Conservation (phyloP, 2,113 vertebrate genomes). For the Gnathonemus longibarbis region DNA sequence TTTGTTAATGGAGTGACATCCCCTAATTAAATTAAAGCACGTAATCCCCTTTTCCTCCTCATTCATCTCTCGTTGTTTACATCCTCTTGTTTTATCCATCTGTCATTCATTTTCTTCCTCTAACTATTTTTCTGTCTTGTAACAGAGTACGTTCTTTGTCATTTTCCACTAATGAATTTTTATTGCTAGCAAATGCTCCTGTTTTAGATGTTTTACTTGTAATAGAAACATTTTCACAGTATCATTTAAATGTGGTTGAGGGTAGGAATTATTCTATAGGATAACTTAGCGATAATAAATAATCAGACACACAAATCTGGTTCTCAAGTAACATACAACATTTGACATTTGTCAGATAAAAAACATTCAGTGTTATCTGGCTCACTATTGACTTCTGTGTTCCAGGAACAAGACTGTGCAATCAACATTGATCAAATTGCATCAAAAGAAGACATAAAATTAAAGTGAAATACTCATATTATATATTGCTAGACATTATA, state of each 20-base stretch:
- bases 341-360: background rate
- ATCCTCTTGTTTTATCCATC: background rate
- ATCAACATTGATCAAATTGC: background rate
- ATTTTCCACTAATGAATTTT: background rate
- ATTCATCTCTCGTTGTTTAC: background rate
- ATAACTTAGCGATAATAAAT: background rate
- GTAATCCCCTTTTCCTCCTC: slow-evolving; percentile 7
- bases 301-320: background rate
- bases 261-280: background rate
- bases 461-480: background rate
- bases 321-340: background rate
- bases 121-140: background rate
- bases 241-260: background rate
- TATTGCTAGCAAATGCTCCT: background rate
- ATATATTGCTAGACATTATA: background rate
- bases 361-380: background rate
- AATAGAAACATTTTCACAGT: background rate
- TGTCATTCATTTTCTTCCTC: background rate
- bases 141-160: background rate
- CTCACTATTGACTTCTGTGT: background rate
- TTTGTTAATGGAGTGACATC: slow-evolving; percentile 37
- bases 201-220: background rate
- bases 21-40: slow-evolving; percentile 48
- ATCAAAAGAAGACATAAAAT: background rate
- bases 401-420: background rate